Evolutionary conservation across 2,888 invertebrate species (phyloP), one percentile per base, ranked within the genome.

Genomic region (Sisyra nigra): DNA sequence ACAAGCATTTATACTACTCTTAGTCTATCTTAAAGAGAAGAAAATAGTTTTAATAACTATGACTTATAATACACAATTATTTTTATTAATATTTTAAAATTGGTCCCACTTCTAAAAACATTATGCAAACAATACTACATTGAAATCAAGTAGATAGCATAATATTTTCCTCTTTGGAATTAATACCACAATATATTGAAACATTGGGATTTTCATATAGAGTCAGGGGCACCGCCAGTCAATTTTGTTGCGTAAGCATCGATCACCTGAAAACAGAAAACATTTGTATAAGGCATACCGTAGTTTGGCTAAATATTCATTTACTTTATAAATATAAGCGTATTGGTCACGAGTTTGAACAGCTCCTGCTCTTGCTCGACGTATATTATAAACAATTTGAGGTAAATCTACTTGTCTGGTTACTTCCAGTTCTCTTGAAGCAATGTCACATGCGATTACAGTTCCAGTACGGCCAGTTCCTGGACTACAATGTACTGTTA

Each of bases 281-380:
- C 18, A 46, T 45, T 44, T 13, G 11, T 35, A 8, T 11, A 38
- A 30, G 18, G 9, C 32, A 34, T n/a, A 11, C 11, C 7, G 10
- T 11, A 41, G 30, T 30, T 7, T 7, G 18, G 10, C 10, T 29
- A 41, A 9, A 13, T 7, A 17, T 34, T 42, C 7, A 43, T 49
- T 50, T 57, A 87, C 92, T 78, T 86, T 84, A 62, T 93, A 92
- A 49, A 93, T 80, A 65, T 91, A 88, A 55, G 79, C 76, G 63
- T 93, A 93, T 66, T 93, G 93, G 55, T 92, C 88, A 55, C 81
- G 77, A 46, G 91, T 92, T 62, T 89, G 81, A 17, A 93, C 86
- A 46, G 88, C 76, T 52, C 89, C 89, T 37, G 89, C 89, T 10
- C 93, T 68, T 57, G 92, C 91, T 53, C 86, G 74, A 49, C 93